phyloP scores from a whole-genome alignment of 2,113 vertebrate genomes.

The Mustela nigripes region DNA sequence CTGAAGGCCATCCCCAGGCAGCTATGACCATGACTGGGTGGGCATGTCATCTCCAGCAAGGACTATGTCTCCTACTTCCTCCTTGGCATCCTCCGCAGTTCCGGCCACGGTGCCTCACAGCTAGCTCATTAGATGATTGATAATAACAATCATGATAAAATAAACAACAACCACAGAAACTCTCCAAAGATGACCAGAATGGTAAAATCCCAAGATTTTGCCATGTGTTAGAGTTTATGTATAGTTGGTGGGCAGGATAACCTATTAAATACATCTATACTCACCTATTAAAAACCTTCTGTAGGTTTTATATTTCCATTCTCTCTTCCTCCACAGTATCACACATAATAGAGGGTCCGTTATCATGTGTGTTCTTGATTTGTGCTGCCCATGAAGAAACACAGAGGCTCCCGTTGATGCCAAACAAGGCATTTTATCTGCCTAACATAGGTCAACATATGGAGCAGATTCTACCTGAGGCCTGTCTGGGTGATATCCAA shows the following conservation, averaged over 20 bases:
- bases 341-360: neutral
- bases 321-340: neutral
- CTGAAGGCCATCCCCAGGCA: neutral
- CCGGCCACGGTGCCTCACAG: neutral
- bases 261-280: neutral
- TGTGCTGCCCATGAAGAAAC: neutral
- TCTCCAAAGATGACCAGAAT: neutral
- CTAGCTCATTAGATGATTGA: neutral
- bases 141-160: neutral
- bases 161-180: neutral
- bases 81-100: neutral
- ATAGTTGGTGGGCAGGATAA: neutral
- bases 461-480: slow-evolving; percentile 49
- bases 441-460: slow-evolving; percentile 9
- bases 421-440: slow-evolving; percentile 27
- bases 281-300: neutral
- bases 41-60: neutral
- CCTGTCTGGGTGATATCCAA: slow-evolving; percentile 62
- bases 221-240: neutral
- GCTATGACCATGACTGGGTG: neutral
- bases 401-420: neutral
- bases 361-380: neutral
- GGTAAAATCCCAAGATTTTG: neutral
- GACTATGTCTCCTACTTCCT: neutral
- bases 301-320: neutral